Evolutionary conservation across 2,797 vertebrate genomes (phyloP).

Genomic region (Clarias platycephalus): DNA sequence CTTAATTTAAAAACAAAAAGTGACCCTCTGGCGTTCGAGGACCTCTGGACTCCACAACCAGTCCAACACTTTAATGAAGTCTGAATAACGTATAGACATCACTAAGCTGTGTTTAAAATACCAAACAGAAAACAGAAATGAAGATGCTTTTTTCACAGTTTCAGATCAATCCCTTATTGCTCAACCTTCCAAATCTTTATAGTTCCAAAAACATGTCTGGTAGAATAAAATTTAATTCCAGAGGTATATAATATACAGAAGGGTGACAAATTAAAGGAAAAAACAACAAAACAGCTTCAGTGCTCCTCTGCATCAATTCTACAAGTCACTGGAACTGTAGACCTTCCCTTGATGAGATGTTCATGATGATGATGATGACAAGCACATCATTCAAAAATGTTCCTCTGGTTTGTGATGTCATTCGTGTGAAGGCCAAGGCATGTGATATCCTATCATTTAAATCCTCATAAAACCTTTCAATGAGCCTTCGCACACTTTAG

Average conservation of each 20-base stretch:
- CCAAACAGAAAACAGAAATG: neutral
- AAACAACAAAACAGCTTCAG: neutral
- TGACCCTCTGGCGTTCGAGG: neutral
- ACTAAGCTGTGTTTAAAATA: neutral
- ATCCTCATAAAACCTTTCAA: neutral
- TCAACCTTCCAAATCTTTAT: neutral
- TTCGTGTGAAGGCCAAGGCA: neutral
- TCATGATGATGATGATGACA: neutral
- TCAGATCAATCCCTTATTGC: neutral
- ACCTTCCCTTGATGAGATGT: neutral
- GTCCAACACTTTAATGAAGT: neutral
- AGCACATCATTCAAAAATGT: neutral
- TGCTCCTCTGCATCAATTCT: neutral
- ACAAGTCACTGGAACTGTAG: neutral
- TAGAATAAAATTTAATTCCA: neutral
- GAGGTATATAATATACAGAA: neutral
- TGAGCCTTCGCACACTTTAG: neutral
- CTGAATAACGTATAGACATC: neutral
- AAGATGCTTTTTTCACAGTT: neutral
- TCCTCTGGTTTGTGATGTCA: neutral
- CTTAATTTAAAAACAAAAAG: neutral
- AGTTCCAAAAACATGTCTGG: neutral
- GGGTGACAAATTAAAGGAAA: constrained; percentile 12
- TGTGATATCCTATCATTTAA: neutral
- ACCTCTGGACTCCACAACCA: neutral